Conservation (phyloP, 2,888 invertebrate species). For the Podabrus alpinus region DNA sequence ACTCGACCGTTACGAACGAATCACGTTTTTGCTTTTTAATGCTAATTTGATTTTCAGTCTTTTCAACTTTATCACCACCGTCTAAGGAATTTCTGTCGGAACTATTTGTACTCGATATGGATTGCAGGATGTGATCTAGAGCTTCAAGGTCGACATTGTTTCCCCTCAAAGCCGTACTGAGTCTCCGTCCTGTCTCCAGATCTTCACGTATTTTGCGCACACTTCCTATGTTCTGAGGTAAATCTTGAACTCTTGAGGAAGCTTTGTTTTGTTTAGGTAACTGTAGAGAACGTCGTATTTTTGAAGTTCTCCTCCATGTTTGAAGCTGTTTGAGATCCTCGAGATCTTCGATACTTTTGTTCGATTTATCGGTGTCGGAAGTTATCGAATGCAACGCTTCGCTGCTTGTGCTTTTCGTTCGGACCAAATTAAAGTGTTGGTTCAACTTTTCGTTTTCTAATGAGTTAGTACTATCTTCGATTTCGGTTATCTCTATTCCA, state of each 20-base stretch:
- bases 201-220: constrained; percentile 61
- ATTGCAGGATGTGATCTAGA: constrained; percentile 58
- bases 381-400: constrained; percentile 54
- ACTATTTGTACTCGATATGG: constrained; percentile 49
- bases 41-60: constrained; percentile 33
- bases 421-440: constrained; percentile 41
- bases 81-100: constrained; percentile 37
- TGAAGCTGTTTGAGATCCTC: constrained; percentile 51
- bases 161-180: constrained; percentile 59
- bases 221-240: constrained; percentile 59
- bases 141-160: constrained; percentile 61
- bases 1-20: constrained; percentile 64
- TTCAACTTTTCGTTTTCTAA: constrained; percentile 31
- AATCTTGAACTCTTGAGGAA: constrained; percentile 42
- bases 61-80: constrained; percentile 42
- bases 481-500: constrained; percentile 47
- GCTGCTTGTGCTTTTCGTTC: constrained; percentile 58
- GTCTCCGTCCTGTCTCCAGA: constrained; percentile 59
- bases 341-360: constrained; percentile 47
- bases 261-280: constrained; percentile 60
- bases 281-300: constrained; percentile 68
- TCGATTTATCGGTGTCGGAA: constrained; percentile 42
- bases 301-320: constrained; percentile 70
- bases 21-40: constrained; percentile 49
- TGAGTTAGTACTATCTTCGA: constrained; percentile 35